Percentiles rank a stretch among this genome's conserved stretches.
These are phyloP conservation scores for Drymonia ruficornis DNA, from an alignment of 2,888 invertebrate species.

Conservation along the genomic window DNA sequence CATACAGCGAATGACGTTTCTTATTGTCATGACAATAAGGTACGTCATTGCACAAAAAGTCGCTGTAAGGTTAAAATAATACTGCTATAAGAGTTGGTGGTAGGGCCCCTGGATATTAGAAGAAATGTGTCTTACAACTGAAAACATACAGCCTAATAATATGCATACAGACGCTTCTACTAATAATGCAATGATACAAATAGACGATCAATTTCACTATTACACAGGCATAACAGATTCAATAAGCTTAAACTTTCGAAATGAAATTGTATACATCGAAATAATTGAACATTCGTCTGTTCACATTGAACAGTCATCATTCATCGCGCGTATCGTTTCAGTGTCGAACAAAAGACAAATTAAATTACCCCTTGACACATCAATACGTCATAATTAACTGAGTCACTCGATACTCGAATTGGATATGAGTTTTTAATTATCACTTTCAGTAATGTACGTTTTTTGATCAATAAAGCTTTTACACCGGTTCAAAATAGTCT, in stretches of 20 bases:
- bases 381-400: constrained; percentile 8
- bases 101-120: too few species aligned
- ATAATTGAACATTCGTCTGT: not conserved
- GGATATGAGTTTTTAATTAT: not conserved
- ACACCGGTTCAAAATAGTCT: too few species aligned
- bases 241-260: not conserved
- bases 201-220: not conserved
- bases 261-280: not conserved
- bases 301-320: constrained; percentile 2
- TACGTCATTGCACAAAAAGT: too few species aligned
- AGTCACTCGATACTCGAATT: constrained; percentile 1
- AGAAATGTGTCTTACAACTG: too few species aligned
- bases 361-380: constrained; percentile 2
- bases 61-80: too few species aligned
- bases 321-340: constrained; percentile 1
- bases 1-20: too few species aligned
- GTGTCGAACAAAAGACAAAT: constrained; percentile 4
- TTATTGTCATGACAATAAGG: too few species aligned
- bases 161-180: too few species aligned
- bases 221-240: not conserved
- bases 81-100: too few species aligned
- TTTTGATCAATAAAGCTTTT: too few species aligned
- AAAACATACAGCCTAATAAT: too few species aligned
- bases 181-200: not conserved
- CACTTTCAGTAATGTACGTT: not conserved